Evolutionary conservation across 2,797 vertebrate species (phyloP).

Genomic region (Thamnophis elegans): DNA sequence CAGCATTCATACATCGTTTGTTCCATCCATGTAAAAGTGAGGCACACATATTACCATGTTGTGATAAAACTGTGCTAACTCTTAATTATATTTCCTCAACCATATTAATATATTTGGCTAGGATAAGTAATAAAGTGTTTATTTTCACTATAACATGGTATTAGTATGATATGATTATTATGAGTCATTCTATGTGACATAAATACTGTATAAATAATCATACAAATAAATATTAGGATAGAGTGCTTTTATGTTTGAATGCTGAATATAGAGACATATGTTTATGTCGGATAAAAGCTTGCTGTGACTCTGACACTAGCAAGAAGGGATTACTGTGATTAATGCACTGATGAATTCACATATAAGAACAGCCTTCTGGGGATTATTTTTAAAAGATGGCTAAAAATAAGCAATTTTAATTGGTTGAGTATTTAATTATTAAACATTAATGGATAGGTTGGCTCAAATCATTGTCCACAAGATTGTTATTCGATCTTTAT

Average conservation of each 20-base stretch:
- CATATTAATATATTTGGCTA: neutral
- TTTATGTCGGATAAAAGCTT: constrained; percentile 29
- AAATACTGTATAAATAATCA: neutral
- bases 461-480: neutral
- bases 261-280: neutral
- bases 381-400: constrained; percentile 12
- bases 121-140: neutral
- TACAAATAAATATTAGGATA: neutral
- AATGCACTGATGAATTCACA: constrained; percentile 31
- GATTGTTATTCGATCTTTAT: neutral
- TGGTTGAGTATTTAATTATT: constrained; percentile 6
- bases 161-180: neutral
- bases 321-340: constrained; percentile 17
- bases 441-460: constrained; percentile 13
- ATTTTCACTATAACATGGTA: neutral
- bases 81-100: neutral
- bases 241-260: neutral
- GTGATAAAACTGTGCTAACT: neutral
- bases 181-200: neutral
- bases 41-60: neutral
- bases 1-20: neutral
- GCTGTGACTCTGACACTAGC: neutral
- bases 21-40: neutral
- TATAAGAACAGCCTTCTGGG: constrained; percentile 12
- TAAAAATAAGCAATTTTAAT: constrained; percentile 36